These are phyloP conservation scores for Hirudinaria manillensis DNA, from an alignment of 2,888 invertebrate species.

Conservation along the genomic window DNA sequence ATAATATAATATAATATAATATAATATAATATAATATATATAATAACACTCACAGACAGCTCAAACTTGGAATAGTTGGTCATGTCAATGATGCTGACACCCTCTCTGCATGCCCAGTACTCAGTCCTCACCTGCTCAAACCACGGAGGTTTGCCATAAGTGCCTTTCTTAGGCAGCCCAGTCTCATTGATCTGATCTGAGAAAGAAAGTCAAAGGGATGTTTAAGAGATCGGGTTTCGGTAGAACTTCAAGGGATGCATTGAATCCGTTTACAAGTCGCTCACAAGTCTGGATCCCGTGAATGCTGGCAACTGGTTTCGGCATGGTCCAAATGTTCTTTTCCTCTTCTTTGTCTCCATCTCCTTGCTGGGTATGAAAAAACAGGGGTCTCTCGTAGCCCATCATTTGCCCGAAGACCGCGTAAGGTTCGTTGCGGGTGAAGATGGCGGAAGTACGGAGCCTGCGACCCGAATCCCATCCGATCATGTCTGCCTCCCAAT, in stretches of 20 bases:
- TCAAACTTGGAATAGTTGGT: slow-evolving; percentile 95
- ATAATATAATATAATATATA: background rate
- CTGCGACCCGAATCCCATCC: slow-evolving; percentile 35
- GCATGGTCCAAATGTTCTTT: slow-evolving; percentile 33
- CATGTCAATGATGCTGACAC: slow-evolving; percentile 87
- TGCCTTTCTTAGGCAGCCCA: slow-evolving; percentile 30
- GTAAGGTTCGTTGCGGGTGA: slow-evolving; percentile 76
- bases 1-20: too few relatives aligned
- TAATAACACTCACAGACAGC: slow-evolving; percentile 54
- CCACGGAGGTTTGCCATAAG: slow-evolving; percentile 41
- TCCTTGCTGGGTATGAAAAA: slow-evolving; percentile 62
- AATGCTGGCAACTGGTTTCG: slow-evolving; percentile 29
- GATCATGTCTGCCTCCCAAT: slow-evolving; percentile 36
- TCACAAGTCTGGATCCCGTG: slow-evolving; percentile 30
- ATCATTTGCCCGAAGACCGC: slow-evolving; percentile 93
- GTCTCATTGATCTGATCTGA: slow-evolving; percentile 34
- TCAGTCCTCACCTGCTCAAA: slow-evolving; percentile 57
- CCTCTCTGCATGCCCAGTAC: slow-evolving; percentile 86
- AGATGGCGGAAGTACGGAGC: slow-evolving; percentile 85
- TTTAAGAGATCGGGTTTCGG: background rate
- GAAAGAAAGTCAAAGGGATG: background rate
- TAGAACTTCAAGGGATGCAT: too few relatives aligned
- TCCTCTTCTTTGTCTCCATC: slow-evolving; percentile 14
- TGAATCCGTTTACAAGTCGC: background rate
- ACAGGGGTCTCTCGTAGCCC: slow-evolving; percentile 92